Percentiles rank a stretch among this genome's conserved stretches.
phyloP scores from a whole-genome alignment of 2,113 vertebrate species.

The Silurus asotus region DNA sequence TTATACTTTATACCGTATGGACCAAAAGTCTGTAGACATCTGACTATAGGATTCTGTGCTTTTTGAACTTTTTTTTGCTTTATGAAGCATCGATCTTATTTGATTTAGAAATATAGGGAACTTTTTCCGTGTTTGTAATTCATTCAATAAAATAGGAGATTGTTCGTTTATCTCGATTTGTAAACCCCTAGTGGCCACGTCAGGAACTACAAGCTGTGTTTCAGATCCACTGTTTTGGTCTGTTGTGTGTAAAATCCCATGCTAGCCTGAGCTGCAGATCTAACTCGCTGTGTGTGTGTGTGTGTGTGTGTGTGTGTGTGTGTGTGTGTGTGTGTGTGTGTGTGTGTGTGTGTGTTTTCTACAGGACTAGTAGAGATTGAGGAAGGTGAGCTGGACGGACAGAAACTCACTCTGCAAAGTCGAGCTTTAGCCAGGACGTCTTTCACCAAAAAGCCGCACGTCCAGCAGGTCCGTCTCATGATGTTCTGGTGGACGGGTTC shows the following conservation, averaged over 20 bases:
- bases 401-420: conserved; percentile 81
- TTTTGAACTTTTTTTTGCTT: no score
- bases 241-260: background rate
- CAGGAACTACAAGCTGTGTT: background rate
- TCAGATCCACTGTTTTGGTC: no score
- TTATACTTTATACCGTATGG: no score
- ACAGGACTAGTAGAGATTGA: conserved; percentile 94
- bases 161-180: no score
- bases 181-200: background rate
- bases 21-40: no score
- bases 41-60: no score
- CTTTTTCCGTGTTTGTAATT: no score
- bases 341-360: background rate
- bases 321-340: no score
- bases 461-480: conserved; percentile 79
- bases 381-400: conserved; percentile 87
- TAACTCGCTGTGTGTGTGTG: background rate
- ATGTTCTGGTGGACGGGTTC: background rate
- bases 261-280: background rate
- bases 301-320: background rate
- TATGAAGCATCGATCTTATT: no score
- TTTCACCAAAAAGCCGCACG: conserved; percentile 88
- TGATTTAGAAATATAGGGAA: no score
- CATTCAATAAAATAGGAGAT: no score
- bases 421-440: conserved; percentile 85